Evolutionary conservation across 2,888 invertebrate genomes (phyloP).

Genomic region (Limulus polyphemus): DNA sequence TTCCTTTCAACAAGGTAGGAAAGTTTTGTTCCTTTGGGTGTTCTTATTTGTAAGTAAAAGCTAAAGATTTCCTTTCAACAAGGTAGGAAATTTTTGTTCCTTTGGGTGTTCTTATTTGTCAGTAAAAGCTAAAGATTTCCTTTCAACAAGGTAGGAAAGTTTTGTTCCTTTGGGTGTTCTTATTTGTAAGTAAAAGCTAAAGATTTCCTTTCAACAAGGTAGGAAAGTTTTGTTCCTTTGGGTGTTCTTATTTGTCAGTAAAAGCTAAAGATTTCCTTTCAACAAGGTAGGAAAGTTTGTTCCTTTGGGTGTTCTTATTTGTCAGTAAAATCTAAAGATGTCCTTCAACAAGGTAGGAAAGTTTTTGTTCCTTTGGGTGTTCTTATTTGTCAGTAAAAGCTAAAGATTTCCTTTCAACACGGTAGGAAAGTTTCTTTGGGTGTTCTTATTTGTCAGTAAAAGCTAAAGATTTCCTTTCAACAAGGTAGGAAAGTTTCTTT

Average conservation of each 20-base stretch:
- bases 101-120: too few relatives aligned
- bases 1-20: conserved; percentile 30
- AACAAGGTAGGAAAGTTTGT: too few relatives aligned
- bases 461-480: conserved; percentile 51
- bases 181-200: conserved; percentile 76
- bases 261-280: conserved; percentile 58
- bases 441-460: conserved; percentile 52
- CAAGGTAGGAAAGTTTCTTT: too few relatives aligned
- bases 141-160: too few relatives aligned
- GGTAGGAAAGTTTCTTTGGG: too few relatives aligned
- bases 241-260: conserved; percentile 42
- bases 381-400: conserved; percentile 62
- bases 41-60: conserved; percentile 63
- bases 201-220: conserved; percentile 41
- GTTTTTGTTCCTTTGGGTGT: too few relatives aligned
- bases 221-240: too few relatives aligned
- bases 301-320: too few relatives aligned
- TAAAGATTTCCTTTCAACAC: conserved; percentile 46
- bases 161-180: too few relatives aligned
- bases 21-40: too few relatives aligned
- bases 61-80: conserved; percentile 49
- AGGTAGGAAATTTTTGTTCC: too few relatives aligned
- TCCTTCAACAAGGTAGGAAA: conserved; percentile 25
- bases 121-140: conserved; percentile 63
- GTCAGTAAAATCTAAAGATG: conserved; percentile 66